Base-by-base conservation (phyloP, 1,140 invertebrate genomes). In the Dendroctonus valens region DNA sequence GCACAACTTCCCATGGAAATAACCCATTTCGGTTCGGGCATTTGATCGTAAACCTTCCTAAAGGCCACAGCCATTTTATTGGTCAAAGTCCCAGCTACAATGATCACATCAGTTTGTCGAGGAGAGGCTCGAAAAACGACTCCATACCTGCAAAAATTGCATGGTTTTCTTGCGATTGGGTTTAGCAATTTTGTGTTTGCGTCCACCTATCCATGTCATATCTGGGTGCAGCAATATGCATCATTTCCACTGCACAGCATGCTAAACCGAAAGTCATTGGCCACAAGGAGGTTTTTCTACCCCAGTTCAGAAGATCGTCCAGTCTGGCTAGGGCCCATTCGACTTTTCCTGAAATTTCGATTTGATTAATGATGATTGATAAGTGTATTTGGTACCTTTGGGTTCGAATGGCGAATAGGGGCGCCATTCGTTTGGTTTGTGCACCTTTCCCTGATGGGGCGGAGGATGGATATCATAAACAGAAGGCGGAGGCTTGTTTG, bases 1-100 rank as follows among this genome's bases (percentile, higher is more conserved):
- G 97, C 97, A 83, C 97, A 99, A 73, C 94, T 97, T 26, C 97
- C 97, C 97, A 99, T 99, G 0, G 96, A 97, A 76, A 99, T 96
- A 0, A 99, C 97, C 94, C 94, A 98, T 63, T 70, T 74, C 0
- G 71, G 71, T 73, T 79, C 91, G 37, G 92, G 89, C 96, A 99
- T 99, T 78, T 94, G 91, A 79, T 94, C 92, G 76, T 93, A 94
- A 41, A 97, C 89, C 81, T 92, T 96, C 62, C 97, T 85, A 6
- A 99, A 80, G 48, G 96, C 96, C 15, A 97, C 94, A 49, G 97
- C 97, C 97, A 99, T 99, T 86, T 99, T 99, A 78, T 99, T 99
- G 5, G 96, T 99, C 3, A 99, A 76, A 4, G 97, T 99, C 51
- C 97, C 97, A 69, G 97, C 96, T 0, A 99, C 96, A 78, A 99